Base-by-base conservation (phyloP, 1,140 invertebrate genomes). In the Drosophila arawakana region DNA sequence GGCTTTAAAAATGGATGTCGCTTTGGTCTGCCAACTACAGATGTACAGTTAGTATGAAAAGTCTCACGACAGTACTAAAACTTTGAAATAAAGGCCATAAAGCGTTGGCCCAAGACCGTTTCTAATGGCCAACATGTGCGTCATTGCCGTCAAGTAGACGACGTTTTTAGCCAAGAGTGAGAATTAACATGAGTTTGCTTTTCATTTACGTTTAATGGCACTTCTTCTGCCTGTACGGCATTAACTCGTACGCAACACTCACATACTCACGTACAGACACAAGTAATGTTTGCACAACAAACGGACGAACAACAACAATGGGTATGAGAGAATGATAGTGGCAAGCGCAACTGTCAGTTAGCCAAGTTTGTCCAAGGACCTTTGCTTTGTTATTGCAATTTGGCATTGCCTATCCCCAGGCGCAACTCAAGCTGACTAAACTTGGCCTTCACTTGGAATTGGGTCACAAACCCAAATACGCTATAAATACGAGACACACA, bases 381-480 rank as follows among this genome's bases (percentile, higher is more conserved):
- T 30, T 30, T 50, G 11, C 47, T 62, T 71, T 71, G 55, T 63
- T 75, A 73, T 75, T 58, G 69, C 78, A 70, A 43, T 67, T 60
- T 35, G 55, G 50, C 60, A 37, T 73, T 74, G 57, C 73, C 69
- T 73, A 60, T 47, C 72, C 61, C 55, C 63, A 77, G 75, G 75
- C 78, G 76, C 43, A n/a, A 10, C 46, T 73, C 35, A 67, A 41
- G 60, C 80, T 68, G 68, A 58, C 76, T 78, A 89, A 84, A 89
- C 84, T 89, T 88, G 84, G 84, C 84, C 84, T 88, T 88, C 84
- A 68, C 9, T 73, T 58, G 37, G 68, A 88, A 88, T 84, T 88
- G 78, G 84, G 84, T 88, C 84, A 89, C 76, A 82, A 74, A 65
- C 78, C 77, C 71, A 81, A 61, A 68, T 55, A 7, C 50, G 41